A percentile compares a stretch with the other conserved stretches of the same genome.
These are phyloP conservation scores for Nomada goodeniana DNA, from an alignment of 2,888 invertebrate species.

Conservation along the genomic window DNA sequence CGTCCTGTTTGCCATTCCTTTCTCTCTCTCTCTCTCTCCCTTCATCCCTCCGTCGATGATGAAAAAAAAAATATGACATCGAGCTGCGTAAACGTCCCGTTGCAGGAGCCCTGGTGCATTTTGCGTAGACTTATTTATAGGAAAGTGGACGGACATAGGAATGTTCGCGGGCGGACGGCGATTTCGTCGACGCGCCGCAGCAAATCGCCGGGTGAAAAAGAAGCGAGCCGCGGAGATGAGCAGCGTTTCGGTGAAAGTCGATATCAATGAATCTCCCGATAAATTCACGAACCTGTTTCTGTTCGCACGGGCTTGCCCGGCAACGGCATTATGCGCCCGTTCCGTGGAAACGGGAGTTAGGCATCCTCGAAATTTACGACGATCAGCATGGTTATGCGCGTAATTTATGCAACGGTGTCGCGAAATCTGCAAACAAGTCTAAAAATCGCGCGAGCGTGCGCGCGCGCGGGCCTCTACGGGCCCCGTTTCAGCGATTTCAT, in stretches of 20 bases:
- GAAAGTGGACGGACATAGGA: background rate
- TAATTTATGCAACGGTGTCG: constrained; percentile 74
- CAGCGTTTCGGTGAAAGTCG: constrained; percentile 44
- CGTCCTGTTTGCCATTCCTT: background rate
- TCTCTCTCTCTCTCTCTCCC: too few relatives aligned
- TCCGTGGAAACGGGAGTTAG: constrained; percentile 53
- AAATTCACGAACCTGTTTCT: constrained; percentile 48
- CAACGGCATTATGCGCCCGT: constrained; percentile 13
- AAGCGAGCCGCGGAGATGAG: constrained; percentile 1
- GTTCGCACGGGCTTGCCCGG: constrained; percentile 21
- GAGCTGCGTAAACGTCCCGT: background rate
- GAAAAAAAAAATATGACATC: background rate
- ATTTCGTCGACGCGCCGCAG: constrained; percentile 11
- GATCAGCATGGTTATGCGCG: constrained; percentile 62
- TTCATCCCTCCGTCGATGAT: background rate
- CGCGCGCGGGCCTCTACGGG: constrained; percentile 48
- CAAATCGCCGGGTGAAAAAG: background rate
- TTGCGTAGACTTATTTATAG: constrained; percentile 8
- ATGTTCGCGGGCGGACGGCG: background rate
- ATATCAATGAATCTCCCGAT: constrained; percentile 49
- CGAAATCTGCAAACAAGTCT: constrained; percentile 74
- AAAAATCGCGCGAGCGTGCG: constrained; percentile 65
- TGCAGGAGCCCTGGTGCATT: background rate
- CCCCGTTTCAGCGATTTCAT: constrained; percentile 69
- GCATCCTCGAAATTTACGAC: constrained; percentile 68